phyloP scores from a whole-genome alignment of 2,888 invertebrate genomes.

The Leistus spinibarbis region DNA sequence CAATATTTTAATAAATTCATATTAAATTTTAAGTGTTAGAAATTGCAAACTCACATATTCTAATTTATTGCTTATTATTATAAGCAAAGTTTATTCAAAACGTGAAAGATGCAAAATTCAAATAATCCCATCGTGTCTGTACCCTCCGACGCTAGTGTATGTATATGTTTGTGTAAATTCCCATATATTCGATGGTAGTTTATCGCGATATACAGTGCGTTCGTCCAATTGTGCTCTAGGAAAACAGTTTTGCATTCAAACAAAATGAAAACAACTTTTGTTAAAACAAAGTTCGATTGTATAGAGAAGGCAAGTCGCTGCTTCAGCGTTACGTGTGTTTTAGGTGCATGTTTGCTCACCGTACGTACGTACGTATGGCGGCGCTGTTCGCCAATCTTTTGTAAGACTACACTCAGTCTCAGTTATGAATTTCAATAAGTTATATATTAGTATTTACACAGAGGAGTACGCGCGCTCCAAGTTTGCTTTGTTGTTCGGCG shows the following conservation, averaged over 20 bases:
- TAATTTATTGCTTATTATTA: too few species aligned
- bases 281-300: conserved; percentile 49
- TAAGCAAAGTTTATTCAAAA: too few species aligned
- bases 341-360: neutral
- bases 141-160: too few species aligned
- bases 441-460: conserved; percentile 54
- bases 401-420: conserved; percentile 44
- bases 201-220: too few species aligned
- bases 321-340: neutral
- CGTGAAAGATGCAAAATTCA: too few species aligned
- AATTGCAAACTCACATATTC: too few species aligned
- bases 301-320: conserved; percentile 43
- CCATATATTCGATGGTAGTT: too few species aligned
- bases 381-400: conserved; percentile 18
- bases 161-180: too few species aligned
- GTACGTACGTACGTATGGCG: neutral
- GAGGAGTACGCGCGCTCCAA: conserved; percentile 37
- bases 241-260: conserved; percentile 49
- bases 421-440: conserved; percentile 55
- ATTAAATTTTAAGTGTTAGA: too few species aligned
- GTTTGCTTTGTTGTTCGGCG: conserved; percentile 49
- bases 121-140: too few species aligned
- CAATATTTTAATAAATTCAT: too few species aligned
- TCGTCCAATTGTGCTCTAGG: too few species aligned
- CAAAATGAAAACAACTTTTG: conserved; percentile 53